Evolutionary conservation across 2,888 invertebrate genomes (phyloP), one percentile per base, ranked within the genome.

Genomic region (Panopea generosa): DNA sequence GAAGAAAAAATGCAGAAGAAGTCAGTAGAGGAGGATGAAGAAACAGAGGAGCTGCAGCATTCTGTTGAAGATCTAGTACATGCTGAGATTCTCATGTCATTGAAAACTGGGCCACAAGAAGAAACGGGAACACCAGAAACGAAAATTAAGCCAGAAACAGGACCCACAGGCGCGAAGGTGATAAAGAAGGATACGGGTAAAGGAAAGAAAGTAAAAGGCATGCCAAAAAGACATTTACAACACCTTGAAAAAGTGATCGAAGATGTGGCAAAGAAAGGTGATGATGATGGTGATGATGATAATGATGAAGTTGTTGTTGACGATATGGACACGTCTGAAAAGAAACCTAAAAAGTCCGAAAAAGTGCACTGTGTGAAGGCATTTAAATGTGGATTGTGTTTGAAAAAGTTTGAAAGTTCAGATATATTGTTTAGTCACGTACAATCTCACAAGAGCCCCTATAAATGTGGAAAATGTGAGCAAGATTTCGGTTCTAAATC

Each of bases 301-400:
- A 56, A 9, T 27, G 29, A 43, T n/a, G n/a, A n/a, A n/a, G n/a
- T n/a, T n/a, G n/a, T n/a, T n/a, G n/a, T n/a, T n/a, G n/a, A n/a
- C n/a, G 52, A 7, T 53, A 65, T 65, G 52, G 63, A 38, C 45
- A 49, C 40, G n/a, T 50, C 11, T 14, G 38, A 50, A 22, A 45
- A 60, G 49, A 27, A 49, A 18, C 38, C 33, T 2, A 11, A 27
- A 14, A 22, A 55, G 26, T n/a, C 1, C n/a, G 16, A 47, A 29
- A 29, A 6, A 27, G 45, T 18, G 45, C 6, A 20, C 20, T 4
- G 45, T 16, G n/a, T 67, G 18, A 67, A 49, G 22, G 57, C 67
- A 26, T 67, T 29, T n/a, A 57, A 77, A 43, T 85, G 85, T 81
- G 83, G 82, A 29, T 69, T 85, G n/a, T 85, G 85, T 70, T 63